Evolutionary conservation across 2,113 vertebrate genomes (phyloP).

Genomic region (Rhombomys opimus): DNA sequence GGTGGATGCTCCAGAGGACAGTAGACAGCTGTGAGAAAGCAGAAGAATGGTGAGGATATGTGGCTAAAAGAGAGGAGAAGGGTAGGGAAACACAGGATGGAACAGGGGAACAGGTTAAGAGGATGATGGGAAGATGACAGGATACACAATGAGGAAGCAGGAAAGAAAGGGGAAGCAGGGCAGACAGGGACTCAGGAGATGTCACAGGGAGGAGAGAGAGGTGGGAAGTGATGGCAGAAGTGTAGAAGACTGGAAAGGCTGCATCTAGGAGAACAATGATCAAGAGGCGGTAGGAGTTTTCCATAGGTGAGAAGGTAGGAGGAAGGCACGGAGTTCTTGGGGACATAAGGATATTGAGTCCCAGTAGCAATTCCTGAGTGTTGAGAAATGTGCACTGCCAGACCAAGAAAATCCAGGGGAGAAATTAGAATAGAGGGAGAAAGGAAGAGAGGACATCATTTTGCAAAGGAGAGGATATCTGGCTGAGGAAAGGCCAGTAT

Average conservation of each 20-base stretch:
- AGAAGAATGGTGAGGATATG: not conserved
- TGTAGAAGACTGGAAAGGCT: not conserved
- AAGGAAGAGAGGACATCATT: not conserved
- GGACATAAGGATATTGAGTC: too few relatives aligned
- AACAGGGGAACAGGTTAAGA: too few relatives aligned
- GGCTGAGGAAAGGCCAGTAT: not conserved
- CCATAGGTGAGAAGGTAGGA: not conserved
- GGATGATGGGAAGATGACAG: not conserved
- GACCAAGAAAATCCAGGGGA: too few relatives aligned
- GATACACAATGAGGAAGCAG: not conserved
- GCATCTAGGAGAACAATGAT: not conserved
- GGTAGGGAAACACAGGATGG: not conserved
- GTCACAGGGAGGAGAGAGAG: not conserved
- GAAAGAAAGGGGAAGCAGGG: not conserved
- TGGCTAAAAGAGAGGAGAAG: not conserved
- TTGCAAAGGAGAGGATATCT: not conserved
- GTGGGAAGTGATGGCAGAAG: not conserved
- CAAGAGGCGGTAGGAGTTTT: not conserved
- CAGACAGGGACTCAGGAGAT: too few relatives aligned
- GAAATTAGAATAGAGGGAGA: not conserved
- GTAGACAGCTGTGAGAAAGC: not conserved
- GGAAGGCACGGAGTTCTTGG: too few relatives aligned
- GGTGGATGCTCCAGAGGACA: rapidly evolving
- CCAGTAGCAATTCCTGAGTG: not conserved
- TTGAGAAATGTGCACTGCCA: not conserved